A percentile compares a stretch with the other conserved stretches of the same genome.
phyloP scores from a whole-genome alignment of 2,797 vertebrate species.

The Hydrophis major region DNA sequence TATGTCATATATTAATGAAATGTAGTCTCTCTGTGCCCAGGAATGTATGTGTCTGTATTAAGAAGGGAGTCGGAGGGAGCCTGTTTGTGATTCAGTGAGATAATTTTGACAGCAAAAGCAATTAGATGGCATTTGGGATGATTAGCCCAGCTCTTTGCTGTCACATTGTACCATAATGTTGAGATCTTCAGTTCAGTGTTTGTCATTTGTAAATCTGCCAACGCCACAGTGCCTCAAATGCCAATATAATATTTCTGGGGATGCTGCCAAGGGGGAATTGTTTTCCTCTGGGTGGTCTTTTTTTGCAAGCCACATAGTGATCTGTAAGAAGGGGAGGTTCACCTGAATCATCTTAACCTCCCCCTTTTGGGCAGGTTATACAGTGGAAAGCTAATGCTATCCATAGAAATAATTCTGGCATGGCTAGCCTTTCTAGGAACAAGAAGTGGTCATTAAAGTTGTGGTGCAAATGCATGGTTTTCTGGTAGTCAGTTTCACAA shows the following conservation, averaged over 20 bases:
- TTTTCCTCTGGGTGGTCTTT: constrained; percentile 19
- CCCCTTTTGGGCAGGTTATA: background rate
- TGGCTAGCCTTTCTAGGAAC: background rate
- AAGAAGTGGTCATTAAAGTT: background rate
- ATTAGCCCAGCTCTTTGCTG: constrained; percentile 33
- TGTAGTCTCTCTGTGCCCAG: background rate
- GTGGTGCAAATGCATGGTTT: background rate
- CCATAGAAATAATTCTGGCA: background rate
- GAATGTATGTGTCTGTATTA: background rate
- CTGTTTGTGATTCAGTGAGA: background rate
- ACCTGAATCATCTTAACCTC: fast-evolving
- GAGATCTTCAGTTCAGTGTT: constrained; percentile 22
- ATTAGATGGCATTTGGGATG: constrained; percentile 24
- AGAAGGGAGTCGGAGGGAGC: background rate
- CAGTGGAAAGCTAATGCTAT: background rate
- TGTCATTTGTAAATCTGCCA: constrained; percentile 45
- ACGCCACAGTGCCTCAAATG: background rate
- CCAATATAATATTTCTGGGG: constrained; percentile 52
- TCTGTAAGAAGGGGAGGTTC: constrained; percentile 10
- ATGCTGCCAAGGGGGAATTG: constrained; percentile 40
- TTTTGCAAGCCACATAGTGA: constrained; percentile 6
- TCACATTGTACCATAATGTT: constrained; percentile 1
- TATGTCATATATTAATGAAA: background rate
- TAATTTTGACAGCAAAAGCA: constrained; percentile 33
- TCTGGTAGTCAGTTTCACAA: background rate